Percentiles rank a stretch among this genome's conserved stretches.
These are phyloP conservation scores for Lepus americanus DNA, from an alignment of 2,113 vertebrate species.

Conservation along the genomic window DNA sequence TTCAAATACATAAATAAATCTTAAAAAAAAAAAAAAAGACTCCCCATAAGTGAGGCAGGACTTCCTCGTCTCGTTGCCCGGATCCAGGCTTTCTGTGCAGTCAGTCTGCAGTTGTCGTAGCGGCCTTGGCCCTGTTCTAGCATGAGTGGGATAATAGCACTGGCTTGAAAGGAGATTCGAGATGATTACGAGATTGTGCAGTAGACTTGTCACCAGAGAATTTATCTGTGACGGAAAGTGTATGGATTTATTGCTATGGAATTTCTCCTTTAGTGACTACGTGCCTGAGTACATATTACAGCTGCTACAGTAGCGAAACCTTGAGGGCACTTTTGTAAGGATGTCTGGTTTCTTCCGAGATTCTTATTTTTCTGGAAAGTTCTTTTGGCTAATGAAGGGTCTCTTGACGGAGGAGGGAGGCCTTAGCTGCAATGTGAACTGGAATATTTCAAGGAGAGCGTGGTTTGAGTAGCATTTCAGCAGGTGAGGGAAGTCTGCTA, in stretches of 20 bases:
- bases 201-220: constrained; percentile 64
- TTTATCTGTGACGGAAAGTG: constrained; percentile 45
- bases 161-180: constrained; percentile 61
- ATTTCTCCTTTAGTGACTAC: constrained; percentile 1
- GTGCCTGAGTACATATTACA: neutral
- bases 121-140: constrained; percentile 63
- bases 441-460: neutral
- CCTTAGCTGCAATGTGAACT: constrained; percentile 18
- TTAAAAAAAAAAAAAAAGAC: neutral
- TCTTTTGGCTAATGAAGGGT: constrained; percentile 45
- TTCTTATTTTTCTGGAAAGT: constrained; percentile 59
- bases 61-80: constrained; percentile 18
- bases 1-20: too few species aligned
- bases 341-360: neutral
- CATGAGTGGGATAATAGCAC: constrained; percentile 63
- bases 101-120: neutral
- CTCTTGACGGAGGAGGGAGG: neutral
- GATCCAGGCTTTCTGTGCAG: constrained; percentile 58
- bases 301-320: neutral
- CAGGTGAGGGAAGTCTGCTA: neutral
- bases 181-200: constrained; percentile 47
- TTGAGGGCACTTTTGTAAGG: neutral
- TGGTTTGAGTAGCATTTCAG: constrained; percentile 30
- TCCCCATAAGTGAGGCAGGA: neutral
- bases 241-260: neutral